A percentile compares a stretch with the other conserved stretches of the same genome.
These are phyloP conservation scores for Microhierax caerulescens DNA, from an alignment of 2,797 vertebrate species.

Conservation along the genomic window DNA sequence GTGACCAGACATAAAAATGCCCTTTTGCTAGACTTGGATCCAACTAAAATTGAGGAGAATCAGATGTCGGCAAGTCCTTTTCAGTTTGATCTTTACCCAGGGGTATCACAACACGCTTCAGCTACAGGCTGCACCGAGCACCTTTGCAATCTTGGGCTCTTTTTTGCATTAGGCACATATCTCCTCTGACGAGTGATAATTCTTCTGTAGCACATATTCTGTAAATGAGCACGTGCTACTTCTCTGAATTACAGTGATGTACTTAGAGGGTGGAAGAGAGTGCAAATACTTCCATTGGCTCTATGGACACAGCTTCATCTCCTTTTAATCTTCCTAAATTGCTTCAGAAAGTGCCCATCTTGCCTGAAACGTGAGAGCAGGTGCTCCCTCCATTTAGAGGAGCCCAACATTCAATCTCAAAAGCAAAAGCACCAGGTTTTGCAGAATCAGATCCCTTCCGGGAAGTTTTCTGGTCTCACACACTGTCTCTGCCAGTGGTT, in stretches of 20 bases:
- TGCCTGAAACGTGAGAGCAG: background rate
- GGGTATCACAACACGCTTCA: constrained; percentile 5
- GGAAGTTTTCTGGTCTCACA: background rate
- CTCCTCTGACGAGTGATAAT: background rate
- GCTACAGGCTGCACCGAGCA: background rate
- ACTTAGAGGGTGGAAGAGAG: background rate
- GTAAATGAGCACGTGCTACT: background rate
- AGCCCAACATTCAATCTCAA: background rate
- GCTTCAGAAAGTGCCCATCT: background rate
- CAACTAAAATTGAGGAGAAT: constrained; percentile 45
- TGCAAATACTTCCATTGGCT: background rate
- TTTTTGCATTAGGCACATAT: background rate
- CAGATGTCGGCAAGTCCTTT: constrained; percentile 26
- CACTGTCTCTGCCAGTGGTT: background rate
- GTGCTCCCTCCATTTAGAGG: background rate
- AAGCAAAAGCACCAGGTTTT: background rate
- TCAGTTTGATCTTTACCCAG: constrained; percentile 32
- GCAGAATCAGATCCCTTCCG: background rate
- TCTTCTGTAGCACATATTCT: background rate
- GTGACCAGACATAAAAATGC: constrained; percentile 29
- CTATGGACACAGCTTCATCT: background rate
- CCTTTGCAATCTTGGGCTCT: background rate
- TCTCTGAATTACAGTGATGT: background rate
- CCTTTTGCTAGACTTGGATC: constrained; percentile 45
- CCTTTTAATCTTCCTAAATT: background rate